Evolutionary conservation across 2,113 vertebrate species (phyloP).

Genomic region (Macrotis lagotis): DNA sequence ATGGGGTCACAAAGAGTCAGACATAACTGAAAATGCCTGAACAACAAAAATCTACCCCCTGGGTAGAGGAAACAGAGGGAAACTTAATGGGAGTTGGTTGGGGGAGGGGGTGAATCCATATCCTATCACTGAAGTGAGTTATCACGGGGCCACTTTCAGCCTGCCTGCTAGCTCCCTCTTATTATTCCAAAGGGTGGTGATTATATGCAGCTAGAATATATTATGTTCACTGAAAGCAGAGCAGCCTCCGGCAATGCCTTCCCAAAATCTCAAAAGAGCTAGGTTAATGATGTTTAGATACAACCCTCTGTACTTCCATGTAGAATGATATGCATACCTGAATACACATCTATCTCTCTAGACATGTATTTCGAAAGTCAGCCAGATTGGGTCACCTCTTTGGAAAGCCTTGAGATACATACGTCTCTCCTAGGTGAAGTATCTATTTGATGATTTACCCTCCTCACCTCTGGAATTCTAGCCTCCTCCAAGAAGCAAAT

Average conservation of each 20-base stretch:
- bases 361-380: background rate
- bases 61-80: background rate
- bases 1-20: background rate
- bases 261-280: background rate
- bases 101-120: background rate
- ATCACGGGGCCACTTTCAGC: background rate
- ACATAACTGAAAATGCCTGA: background rate
- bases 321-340: background rate
- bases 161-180: background rate
- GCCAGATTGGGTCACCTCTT: background rate
- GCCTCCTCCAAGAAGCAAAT: background rate
- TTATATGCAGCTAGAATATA: background rate
- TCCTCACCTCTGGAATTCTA: background rate
- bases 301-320: background rate
- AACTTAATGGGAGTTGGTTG: accelerated
- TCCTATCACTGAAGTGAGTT: background rate
- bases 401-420: slow-evolving; percentile 28
- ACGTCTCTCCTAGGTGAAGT: background rate
- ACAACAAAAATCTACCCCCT: background rate
- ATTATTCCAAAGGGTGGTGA: background rate
- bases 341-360: background rate
- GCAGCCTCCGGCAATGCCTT: background rate
- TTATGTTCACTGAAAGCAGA: background rate
- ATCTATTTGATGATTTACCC: background rate
- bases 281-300: slow-evolving; percentile 14